Evolutionary conservation across 2,797 vertebrate genomes (phyloP).

Genomic region (Halcyon leucocephala): DNA sequence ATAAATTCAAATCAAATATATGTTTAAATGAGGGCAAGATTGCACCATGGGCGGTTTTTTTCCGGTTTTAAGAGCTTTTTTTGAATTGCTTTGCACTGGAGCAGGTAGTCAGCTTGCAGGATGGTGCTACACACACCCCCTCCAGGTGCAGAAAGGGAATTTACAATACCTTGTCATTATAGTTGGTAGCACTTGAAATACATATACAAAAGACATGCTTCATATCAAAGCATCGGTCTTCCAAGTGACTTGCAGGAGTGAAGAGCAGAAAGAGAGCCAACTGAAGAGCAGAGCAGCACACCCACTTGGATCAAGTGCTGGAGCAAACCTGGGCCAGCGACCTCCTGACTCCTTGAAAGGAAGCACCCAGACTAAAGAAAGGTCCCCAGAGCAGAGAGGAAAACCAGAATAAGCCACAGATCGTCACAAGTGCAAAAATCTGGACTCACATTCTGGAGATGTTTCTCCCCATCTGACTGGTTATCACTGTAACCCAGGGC

Average conservation of each 20-base stretch:
- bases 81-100: not conserved
- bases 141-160: not conserved
- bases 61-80: not conserved
- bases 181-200: not conserved
- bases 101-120: not conserved
- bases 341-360: not conserved
- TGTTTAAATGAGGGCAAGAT: not conserved
- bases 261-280: not conserved
- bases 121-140: not conserved
- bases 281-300: not conserved
- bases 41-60: not conserved
- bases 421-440: not conserved
- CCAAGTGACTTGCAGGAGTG: not conserved
- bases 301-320: accelerated
- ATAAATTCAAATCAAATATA: constrained; percentile 28
- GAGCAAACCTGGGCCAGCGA: not conserved
- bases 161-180: not conserved
- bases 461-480: not conserved
- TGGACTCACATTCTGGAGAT: not conserved
- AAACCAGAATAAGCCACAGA: not conserved
- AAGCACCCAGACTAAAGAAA: not conserved
- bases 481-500: accelerated
- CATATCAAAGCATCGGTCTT: not conserved
- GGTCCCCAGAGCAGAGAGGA: not conserved
- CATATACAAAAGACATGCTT: not conserved